Evolutionary conservation across 2,888 invertebrate species (phyloP).

Genomic region (Leptinotarsa peninsularis): DNA sequence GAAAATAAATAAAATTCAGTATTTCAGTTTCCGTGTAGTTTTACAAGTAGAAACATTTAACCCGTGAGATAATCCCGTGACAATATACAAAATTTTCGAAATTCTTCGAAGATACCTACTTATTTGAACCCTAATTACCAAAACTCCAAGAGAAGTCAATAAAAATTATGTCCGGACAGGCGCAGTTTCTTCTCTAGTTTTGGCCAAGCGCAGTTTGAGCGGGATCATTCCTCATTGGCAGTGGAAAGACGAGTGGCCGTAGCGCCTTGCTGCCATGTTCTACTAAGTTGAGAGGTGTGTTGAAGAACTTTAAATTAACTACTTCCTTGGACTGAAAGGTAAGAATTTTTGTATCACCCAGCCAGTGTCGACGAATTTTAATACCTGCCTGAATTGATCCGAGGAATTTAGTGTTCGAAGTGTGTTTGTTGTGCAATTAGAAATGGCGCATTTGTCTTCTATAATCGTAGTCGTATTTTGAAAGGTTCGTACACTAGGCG

Average conservation of each 20-base stretch:
- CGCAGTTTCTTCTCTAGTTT: not conserved
- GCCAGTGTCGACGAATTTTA: constrained; percentile 9
- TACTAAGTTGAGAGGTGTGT: constrained; percentile 77
- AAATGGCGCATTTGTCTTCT: constrained; percentile 45
- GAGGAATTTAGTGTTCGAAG: not conserved
- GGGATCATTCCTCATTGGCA: constrained; percentile 61
- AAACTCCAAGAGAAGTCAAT: constrained; percentile 23
- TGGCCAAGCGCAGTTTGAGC: constrained; percentile 59
- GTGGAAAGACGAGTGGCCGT: constrained; percentile 53
- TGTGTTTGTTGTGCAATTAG: constrained; percentile 49
- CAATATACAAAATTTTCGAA: no score
- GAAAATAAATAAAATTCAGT: no score
- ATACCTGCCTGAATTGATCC: constrained; percentile 26
- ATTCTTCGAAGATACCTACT: no score
- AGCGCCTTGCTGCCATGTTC: constrained; percentile 76
- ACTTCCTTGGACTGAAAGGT: constrained; percentile 51
- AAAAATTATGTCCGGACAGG: constrained; percentile 12
- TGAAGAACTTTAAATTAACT: constrained; percentile 59
- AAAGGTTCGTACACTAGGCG: constrained; percentile 16
- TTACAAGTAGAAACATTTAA: no score
- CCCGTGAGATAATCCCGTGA: no score
- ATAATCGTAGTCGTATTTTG: constrained; percentile 19
- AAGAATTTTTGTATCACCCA: constrained; percentile 15
- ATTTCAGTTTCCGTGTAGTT: no score
- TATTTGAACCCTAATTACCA: constrained; percentile 1